Evolutionary conservation across 2,797 vertebrate species (phyloP).

Genomic region (Tiaroga cobitis): DNA sequence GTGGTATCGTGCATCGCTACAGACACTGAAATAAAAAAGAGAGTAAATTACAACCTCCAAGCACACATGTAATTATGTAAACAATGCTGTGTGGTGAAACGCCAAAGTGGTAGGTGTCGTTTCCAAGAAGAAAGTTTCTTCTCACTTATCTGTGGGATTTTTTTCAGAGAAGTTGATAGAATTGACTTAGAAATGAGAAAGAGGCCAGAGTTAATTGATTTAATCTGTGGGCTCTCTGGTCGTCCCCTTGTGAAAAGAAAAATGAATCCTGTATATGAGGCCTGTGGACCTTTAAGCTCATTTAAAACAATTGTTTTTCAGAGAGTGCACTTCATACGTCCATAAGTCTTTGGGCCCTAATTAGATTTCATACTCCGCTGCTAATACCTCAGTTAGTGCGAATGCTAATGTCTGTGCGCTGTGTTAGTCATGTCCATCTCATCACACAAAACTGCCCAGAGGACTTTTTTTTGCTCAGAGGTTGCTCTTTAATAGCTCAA

Average conservation of each 20-base stretch:
- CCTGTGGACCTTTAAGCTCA: conserved; percentile 9
- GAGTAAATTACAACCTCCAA: conserved; percentile 41
- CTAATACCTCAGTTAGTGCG: conserved; percentile 5
- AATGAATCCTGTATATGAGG: conserved; percentile 1
- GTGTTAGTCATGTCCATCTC: neutral
- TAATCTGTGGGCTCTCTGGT: neutral
- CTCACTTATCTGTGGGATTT: neutral
- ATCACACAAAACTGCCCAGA: neutral
- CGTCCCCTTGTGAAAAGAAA: neutral
- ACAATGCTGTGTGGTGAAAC: conserved; percentile 19
- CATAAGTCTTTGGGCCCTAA: conserved; percentile 10
- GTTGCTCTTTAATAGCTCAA: neutral
- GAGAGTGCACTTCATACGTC: conserved; percentile 15
- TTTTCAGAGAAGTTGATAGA: neutral
- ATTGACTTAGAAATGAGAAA: neutral
- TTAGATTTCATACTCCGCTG: conserved; percentile 19
- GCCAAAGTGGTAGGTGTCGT: neutral
- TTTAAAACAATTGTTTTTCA: conserved; percentile 35
- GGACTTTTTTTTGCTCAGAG: neutral
- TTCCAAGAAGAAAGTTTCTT: neutral
- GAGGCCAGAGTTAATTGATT: neutral
- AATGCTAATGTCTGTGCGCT: neutral
- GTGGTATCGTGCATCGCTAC: neutral
- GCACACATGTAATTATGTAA: conserved; percentile 36
- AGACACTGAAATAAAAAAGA: conserved; percentile 9